A percentile compares a stretch with the other conserved stretches of the same genome.
phyloP scores from a whole-genome alignment of 2,888 invertebrate genomes.

The Euspilapteryx auroguttella region DNA sequence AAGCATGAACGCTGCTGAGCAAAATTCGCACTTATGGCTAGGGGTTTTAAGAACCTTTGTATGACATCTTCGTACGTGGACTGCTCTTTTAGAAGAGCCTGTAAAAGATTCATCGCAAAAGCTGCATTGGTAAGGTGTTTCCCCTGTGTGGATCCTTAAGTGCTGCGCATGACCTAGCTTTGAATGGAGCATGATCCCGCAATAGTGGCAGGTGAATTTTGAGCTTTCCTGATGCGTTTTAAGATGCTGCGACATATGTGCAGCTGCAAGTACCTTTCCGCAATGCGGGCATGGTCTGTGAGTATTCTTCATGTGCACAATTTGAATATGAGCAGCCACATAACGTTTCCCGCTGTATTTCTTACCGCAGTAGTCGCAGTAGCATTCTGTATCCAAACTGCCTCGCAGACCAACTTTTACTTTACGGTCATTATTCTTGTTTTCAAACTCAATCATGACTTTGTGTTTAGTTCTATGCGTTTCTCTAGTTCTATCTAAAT shows the following conservation, averaged over 20 bases:
- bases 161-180: slow-evolving; percentile 36
- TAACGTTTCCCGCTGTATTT: slow-evolving; percentile 34
- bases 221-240: slow-evolving; percentile 20
- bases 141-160: slow-evolving; percentile 36
- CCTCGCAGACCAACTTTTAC: slow-evolving; percentile 31
- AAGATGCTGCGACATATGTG: slow-evolving; percentile 36
- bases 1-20: slow-evolving; percentile 29
- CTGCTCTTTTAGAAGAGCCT: slow-evolving; percentile 35
- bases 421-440: slow-evolving; percentile 16
- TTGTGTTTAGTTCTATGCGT: slow-evolving; percentile 16
- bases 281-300: slow-evolving; percentile 35
- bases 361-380: slow-evolving; percentile 41
- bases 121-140: slow-evolving; percentile 30
- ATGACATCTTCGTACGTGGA: slow-evolving; percentile 29
- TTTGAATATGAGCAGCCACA: slow-evolving; percentile 38
- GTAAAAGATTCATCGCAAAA: slow-evolving; percentile 33
- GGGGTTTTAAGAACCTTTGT: slow-evolving; percentile 14
- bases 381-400: slow-evolving; percentile 23
- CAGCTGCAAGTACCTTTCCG: slow-evolving; percentile 32
- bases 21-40: slow-evolving; percentile 25
- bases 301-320: slow-evolving; percentile 36
- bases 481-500: slow-evolving; percentile 18
- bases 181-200: slow-evolving; percentile 24
- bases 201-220: slow-evolving; percentile 24
- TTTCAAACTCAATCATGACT: slow-evolving; percentile 21